Conservation (phyloP, 2,113 vertebrate genomes). For the Psilopsiagon aymara region DNA sequence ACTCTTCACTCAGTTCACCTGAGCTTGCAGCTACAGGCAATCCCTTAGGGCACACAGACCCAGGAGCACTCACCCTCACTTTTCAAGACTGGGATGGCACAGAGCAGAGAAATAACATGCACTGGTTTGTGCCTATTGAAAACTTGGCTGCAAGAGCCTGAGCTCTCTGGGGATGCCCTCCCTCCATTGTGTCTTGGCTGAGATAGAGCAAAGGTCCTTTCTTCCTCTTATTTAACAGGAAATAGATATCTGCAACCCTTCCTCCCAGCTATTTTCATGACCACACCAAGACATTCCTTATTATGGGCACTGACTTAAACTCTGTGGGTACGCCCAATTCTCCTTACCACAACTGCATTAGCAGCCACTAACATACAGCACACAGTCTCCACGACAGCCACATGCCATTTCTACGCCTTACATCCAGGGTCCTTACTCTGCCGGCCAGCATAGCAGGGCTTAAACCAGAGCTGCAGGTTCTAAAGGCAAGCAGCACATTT, state of each 20-base stretch:
- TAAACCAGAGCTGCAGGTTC: background rate
- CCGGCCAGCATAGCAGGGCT: background rate
- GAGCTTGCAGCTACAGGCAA: background rate
- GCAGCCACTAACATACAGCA: background rate
- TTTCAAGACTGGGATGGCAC: fast-evolving
- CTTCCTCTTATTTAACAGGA: slow-evolving; percentile 31
- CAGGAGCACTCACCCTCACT: background rate
- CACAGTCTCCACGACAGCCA: background rate
- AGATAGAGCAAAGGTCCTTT: slow-evolving; percentile 46
- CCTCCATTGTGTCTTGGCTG: slow-evolving; percentile 24
- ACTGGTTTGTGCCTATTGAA: background rate
- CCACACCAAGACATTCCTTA: background rate
- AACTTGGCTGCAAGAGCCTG: background rate
- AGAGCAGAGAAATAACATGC: background rate
- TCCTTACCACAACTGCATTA: fast-evolving
- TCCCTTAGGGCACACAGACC: background rate
- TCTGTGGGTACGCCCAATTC: background rate
- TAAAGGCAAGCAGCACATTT: background rate
- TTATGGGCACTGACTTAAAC: background rate
- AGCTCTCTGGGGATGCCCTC: slow-evolving; percentile 8
- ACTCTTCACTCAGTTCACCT: background rate
- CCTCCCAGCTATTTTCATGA: slow-evolving; percentile 33
- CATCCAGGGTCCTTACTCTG: background rate
- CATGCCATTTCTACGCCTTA: background rate
- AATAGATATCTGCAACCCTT: slow-evolving; percentile 25